These are phyloP conservation scores for Calycopis cecrops DNA, from an alignment of 1,140 invertebrate genomes.

Conservation along the genomic window DNA sequence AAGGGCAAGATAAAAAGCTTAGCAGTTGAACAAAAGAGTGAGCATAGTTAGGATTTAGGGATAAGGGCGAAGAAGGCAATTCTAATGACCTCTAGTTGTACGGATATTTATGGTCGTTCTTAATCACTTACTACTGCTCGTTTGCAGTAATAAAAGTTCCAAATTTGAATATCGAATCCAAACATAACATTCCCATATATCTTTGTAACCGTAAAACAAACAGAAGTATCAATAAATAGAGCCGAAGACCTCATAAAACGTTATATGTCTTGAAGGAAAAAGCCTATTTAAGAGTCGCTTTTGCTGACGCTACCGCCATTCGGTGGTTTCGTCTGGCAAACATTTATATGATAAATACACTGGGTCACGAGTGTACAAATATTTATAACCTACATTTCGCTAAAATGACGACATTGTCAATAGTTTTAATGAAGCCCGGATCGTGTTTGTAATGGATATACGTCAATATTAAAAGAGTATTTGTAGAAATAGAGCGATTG, in stretches of 20 bases:
- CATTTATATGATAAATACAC: conserved; percentile 9
- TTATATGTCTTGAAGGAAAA: neutral
- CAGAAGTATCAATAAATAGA: too few relatives aligned
- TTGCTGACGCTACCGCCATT: neutral
- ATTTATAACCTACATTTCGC: conserved; percentile 9
- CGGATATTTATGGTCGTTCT: too few relatives aligned
- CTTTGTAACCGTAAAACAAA: too few relatives aligned
- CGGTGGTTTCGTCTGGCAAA: neutral
- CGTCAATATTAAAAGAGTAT: neutral
- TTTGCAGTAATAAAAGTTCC: too few relatives aligned
- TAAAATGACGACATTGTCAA: neutral
- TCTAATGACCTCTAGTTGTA: too few relatives aligned
- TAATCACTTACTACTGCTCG: too few relatives aligned
- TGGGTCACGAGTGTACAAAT: conserved; percentile 4
- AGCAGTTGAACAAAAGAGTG: too few relatives aligned
- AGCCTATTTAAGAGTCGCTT: neutral
- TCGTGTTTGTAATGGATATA: neutral
- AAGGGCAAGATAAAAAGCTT: too few relatives aligned
- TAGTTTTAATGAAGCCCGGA: conserved; percentile 5
- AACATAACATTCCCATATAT: too few relatives aligned
- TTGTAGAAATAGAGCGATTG: neutral
- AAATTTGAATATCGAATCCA: too few relatives aligned
- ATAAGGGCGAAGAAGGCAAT: too few relatives aligned
- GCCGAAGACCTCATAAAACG: neutral
- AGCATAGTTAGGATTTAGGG: too few relatives aligned